Base-by-base conservation (phyloP, 2,888 invertebrate genomes). In the Melanotus villosus region DNA sequence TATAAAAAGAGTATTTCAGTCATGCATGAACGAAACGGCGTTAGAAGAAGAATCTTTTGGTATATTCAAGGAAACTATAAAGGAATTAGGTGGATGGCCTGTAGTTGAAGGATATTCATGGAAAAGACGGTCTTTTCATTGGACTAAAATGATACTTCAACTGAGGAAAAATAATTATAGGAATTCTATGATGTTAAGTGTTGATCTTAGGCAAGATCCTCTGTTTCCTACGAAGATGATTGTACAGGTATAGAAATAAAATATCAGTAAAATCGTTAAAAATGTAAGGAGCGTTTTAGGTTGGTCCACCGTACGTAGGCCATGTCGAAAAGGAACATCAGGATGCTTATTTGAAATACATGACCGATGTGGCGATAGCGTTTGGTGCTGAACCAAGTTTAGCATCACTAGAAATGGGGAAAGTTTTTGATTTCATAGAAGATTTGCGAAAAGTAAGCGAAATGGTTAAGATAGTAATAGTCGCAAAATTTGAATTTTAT, bases 61-160 rank as follows among this genome's bases (percentile, higher is more conserved):
- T 5, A 58, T 50, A 12, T 70, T 81, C 10, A 65, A 77, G 41
- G 68, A 77, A 1, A 32, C 74, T 9, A 36, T 82, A 2, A 73
- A 77, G 21, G 72, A 78, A 21, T 62, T 79, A 4, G 78, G 78
- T 2, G 82, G 81, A 21, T 82, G 82, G 82, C 82, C 82, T 0
- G 64, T 80, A 1, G 56, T 79, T 3, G 77, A 78, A 26, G 73
- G 70, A 16, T 56, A 73, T 3, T 60, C 59, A 45, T 81, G 80
- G 77, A 60, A 73, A 32, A 77, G 74, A 38, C 60, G 57, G 4
- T 62, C 74, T 16, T 81, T 80, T 60, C 60, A 78, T 43, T 82
- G 81, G 82, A 65, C 68, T 0, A 71, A 75, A 16, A 69, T 75
- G 7, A 78, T 79, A 73, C 21, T 78, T 0, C 75, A 74, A 56